Evolutionary conservation across 2,888 invertebrate species (phyloP).

Genomic region (Noctuana brunneofusca): DNA sequence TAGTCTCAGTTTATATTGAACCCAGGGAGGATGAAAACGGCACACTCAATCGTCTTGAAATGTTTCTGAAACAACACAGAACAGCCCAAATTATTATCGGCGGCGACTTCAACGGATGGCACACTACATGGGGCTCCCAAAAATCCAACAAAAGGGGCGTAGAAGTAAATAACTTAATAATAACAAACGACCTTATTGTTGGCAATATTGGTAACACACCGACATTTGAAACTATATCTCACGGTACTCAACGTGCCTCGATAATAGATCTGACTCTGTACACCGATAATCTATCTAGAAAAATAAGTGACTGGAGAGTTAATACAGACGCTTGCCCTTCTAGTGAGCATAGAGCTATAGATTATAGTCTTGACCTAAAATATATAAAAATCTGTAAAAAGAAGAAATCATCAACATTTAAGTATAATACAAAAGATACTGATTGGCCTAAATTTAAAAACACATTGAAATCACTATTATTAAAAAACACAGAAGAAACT

Average conservation of each 20-base stretch:
- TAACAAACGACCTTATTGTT: neutral
- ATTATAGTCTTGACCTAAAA: neutral
- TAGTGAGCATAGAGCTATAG: neutral
- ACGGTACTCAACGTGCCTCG: neutral
- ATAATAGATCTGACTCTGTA: neutral
- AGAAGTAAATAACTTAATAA: neutral
- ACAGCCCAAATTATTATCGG: neutral
- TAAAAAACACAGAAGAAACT: neutral
- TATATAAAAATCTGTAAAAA: neutral
- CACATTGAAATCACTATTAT: neutral
- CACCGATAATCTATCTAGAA: neutral
- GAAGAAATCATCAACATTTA: neutral
- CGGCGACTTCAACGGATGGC: neutral
- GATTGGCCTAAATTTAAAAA: neutral
- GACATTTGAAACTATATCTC: neutral
- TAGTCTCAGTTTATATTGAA: neutral
- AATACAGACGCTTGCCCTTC: neutral
- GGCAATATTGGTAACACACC: neutral
- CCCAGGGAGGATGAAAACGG: neutral
- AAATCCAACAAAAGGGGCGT: neutral
- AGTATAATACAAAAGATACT: neutral
- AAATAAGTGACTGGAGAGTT: neutral
- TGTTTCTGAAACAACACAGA: neutral
- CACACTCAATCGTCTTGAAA: neutral
- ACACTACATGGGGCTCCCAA: neutral